phyloP scores from a whole-genome alignment of 2,888 invertebrate species.

The Pristionchus exspectatus region DNA sequence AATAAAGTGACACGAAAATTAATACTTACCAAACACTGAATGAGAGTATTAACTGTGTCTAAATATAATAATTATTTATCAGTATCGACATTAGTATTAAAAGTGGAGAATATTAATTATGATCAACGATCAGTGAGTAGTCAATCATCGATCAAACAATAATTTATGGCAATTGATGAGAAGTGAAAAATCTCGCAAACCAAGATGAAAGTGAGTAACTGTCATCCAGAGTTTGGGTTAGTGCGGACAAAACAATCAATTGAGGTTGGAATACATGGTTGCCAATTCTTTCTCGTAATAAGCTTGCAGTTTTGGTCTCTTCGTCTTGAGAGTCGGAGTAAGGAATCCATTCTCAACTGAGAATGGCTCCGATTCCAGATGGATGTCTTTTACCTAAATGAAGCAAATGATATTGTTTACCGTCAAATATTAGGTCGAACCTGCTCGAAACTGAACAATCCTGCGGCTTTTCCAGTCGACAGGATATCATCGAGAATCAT shows the following conservation, averaged over 20 bases:
- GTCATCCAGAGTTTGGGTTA: too few species aligned
- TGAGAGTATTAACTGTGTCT: not conserved
- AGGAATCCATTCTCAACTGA: constrained; percentile 96
- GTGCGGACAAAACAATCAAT: not conserved
- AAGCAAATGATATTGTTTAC: too few species aligned
- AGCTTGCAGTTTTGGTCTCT: constrained; percentile 71
- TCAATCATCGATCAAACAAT: too few species aligned
- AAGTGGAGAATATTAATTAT: too few species aligned
- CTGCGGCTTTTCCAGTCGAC: constrained; percentile 90
- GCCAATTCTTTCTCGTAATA: constrained; percentile 15
- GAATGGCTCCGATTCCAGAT: constrained; percentile 86
- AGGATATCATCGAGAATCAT: constrained; percentile 92
- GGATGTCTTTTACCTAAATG: constrained; percentile 31
- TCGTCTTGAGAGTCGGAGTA: constrained; percentile 92
- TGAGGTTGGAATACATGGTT: constrained; percentile 1
- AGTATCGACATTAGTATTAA: too few species aligned
- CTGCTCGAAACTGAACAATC: constrained; percentile 96
- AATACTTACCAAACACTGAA: not conserved
- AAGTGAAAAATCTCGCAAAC: too few species aligned
- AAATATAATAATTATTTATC: too few species aligned
- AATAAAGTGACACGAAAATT: not conserved
- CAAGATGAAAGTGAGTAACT: too few species aligned
- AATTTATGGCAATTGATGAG: too few species aligned
- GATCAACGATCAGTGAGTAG: too few species aligned
- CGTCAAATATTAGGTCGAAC: constrained; percentile 83